Evolutionary conservation across 2,888 invertebrate genomes (phyloP), one percentile per base, ranked within the genome.

Genomic region (Agriopis aurantiaria): DNA sequence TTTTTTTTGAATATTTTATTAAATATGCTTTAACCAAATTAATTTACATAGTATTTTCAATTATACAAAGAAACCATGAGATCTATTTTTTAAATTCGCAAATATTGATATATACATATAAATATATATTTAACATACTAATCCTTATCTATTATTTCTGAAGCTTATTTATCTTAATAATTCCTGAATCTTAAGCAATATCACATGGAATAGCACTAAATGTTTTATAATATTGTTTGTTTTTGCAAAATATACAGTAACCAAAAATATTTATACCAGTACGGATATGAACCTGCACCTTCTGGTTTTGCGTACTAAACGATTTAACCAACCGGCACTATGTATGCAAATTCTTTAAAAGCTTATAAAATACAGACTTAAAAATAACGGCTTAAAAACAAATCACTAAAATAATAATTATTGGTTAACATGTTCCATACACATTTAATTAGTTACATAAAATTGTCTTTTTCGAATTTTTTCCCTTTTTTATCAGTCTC

Each of bases 191-290:
- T 52, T 67, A 61, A 67, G 64, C 64, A 52, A 61, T 57, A 71
- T 65, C 61, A 61, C 65, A 64, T 62, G 48, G 52, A 69, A 69
- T 69, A 69, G 68, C 68, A 64, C 68, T 59, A 49, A 68, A 59
- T n/a, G 62, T 46, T 63, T 58, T 8, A 45, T 17, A 58, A 58
- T 58, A 45, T 57, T 11, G 33, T 7, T 41, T 33, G 10, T 8
- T 61, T 10, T 63, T 2, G 12, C 8, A 51, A 51, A 51, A 51
- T 51, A 51, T 51, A 11, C 12, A 6, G 41, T 40, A 55, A n/a
- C 7, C 40, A 55, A 40, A 43, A 14, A 9, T 57, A 7, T 52
- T 52, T 9, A 43, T 14, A 6, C 43, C 14, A n/a, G 5, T 53
- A 33, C 11, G 33, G 53, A 23, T 33, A 11, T 11, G 53, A 40